Percentiles rank a stretch among this genome's conserved stretches.
These are phyloP conservation scores for Brachionus sp. DNA, from an alignment of 1,140 invertebrate species.

Conservation along the genomic window DNA sequence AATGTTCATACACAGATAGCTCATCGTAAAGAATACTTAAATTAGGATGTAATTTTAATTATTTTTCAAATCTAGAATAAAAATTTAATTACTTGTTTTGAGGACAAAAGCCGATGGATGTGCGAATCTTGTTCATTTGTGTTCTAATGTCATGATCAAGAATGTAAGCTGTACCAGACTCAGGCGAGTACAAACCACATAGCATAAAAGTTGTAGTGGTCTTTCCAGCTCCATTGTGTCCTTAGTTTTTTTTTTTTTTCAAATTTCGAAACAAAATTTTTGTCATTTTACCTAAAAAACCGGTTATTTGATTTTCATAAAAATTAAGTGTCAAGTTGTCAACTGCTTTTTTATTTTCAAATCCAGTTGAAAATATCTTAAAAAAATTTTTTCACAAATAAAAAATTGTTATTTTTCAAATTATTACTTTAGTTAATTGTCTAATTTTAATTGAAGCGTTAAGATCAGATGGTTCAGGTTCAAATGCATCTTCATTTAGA, in stretches of 20 bases:
- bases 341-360: constrained; percentile 57
- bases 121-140: constrained; percentile 50
- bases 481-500: background rate
- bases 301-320: constrained; percentile 74
- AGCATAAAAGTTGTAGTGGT: constrained; percentile 60
- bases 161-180: constrained; percentile 54
- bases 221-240: constrained; percentile 76
- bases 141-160: constrained; percentile 52
- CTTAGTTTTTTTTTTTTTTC: background rate
- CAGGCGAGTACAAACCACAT: constrained; percentile 57
- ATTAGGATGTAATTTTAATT: background rate
- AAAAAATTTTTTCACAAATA: background rate
- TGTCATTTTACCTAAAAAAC: constrained; percentile 65
- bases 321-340: constrained; percentile 42
- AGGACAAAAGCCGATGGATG: constrained; percentile 56
- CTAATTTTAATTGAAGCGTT: constrained; percentile 65
- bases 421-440: constrained; percentile 65
- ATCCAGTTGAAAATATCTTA: constrained; percentile 36
- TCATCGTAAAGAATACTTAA: constrained; percentile 75
- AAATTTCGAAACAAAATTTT: background rate
- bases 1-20: constrained; percentile 82
- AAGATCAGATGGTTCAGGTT: constrained; percentile 1
- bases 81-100: constrained; percentile 51
- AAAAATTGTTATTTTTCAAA: background rate
- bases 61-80: background rate